phyloP scores from a whole-genome alignment of 2,888 invertebrate genomes.

The Azorinus chamasolen region DNA sequence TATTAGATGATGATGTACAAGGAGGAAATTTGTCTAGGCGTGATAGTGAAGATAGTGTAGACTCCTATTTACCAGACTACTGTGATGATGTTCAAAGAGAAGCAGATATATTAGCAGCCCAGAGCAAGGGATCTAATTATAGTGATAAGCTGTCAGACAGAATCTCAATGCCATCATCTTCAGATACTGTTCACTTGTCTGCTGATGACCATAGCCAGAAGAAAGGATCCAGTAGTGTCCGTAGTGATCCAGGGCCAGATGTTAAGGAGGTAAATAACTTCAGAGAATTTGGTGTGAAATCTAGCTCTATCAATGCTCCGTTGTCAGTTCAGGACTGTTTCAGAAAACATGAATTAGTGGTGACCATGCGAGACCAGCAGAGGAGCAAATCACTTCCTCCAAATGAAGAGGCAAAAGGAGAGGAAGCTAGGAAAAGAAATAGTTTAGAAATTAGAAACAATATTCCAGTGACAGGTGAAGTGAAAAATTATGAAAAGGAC shows the following conservation, averaged over 20 bases:
- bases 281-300: constrained; percentile 25
- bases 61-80: constrained; percentile 78
- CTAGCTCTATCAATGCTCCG: constrained; percentile 39
- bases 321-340: constrained; percentile 59
- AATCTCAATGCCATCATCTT: constrained; percentile 60
- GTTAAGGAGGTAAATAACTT: constrained; percentile 28
- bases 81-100: constrained; percentile 74
- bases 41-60: constrained; percentile 82
- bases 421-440: constrained; percentile 78
- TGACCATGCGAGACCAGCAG: constrained; percentile 54
- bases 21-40: constrained; percentile 71
- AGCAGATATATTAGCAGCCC: constrained; percentile 39
- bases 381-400: constrained; percentile 63
- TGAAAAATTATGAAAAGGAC: constrained; percentile 82
- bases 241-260: constrained; percentile 59
- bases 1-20: constrained; percentile 80
- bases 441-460: constrained; percentile 85
- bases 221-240: constrained; percentile 53
- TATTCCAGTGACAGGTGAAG: constrained; percentile 82
- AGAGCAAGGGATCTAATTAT: constrained; percentile 34
- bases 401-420: constrained; percentile 44
- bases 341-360: constrained; percentile 62
- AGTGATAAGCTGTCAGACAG: constrained; percentile 59
- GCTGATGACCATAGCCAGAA: constrained; percentile 48
- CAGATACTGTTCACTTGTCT: constrained; percentile 13